Evolutionary conservation across 2,888 invertebrate species (phyloP).

Genomic region (Anarsia innoxiella): DNA sequence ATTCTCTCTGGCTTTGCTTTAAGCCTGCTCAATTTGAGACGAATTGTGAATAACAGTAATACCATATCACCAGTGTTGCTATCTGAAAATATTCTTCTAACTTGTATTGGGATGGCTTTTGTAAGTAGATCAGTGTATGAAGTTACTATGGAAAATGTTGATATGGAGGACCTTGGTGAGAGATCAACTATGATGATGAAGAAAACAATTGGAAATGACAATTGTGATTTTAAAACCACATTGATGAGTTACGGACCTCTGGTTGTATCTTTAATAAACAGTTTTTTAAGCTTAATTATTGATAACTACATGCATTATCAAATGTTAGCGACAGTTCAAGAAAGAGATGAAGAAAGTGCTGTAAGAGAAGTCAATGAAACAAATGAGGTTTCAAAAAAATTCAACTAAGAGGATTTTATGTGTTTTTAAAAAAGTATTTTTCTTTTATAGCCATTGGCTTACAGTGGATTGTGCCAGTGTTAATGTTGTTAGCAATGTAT

Average conservation of each 20-base stretch:
- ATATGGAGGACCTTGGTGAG: conserved; percentile 35
- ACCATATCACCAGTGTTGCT: conserved; percentile 40
- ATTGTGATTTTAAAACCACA: conserved; percentile 43
- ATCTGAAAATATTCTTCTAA: conserved; percentile 57
- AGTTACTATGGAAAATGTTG: conserved; percentile 33
- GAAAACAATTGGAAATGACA: no score
- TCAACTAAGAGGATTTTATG: conserved; percentile 21
- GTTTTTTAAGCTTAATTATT: conserved; percentile 55
- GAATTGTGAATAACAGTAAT: conserved; percentile 35
- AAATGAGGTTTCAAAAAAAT: conserved; percentile 17
- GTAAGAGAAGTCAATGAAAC: conserved; percentile 36
- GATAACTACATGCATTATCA: conserved; percentile 63
- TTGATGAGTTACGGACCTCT: conserved; percentile 56
- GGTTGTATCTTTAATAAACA: conserved; percentile 57
- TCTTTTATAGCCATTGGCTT: conserved; percentile 41
- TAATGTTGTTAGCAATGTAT: conserved; percentile 52
- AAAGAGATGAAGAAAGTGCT: conserved; percentile 40
- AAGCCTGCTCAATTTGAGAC: conserved; percentile 50
- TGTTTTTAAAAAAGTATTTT: conserved; percentile 45
- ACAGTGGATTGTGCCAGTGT: conserved; percentile 57
- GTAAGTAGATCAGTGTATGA: conserved; percentile 39
- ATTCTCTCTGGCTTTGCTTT: conserved; percentile 50
- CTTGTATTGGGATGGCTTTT: conserved; percentile 56
- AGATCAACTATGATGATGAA: conserved; percentile 27
- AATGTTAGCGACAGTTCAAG: conserved; percentile 40